Evolutionary conservation across 2,888 invertebrate species (phyloP).

Genomic region (Lutraria lutraria): DNA sequence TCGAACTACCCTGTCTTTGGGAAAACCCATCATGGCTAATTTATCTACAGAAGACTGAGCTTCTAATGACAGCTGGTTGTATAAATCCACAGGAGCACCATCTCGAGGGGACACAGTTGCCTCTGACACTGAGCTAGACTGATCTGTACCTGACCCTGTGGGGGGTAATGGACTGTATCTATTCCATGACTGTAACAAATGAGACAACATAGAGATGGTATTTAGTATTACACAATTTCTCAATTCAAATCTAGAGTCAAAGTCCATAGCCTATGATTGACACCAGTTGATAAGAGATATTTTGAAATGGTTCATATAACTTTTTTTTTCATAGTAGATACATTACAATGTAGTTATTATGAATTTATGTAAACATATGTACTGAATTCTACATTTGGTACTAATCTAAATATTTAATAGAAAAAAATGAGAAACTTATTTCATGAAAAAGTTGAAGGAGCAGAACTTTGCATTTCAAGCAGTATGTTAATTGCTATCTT

Average conservation of each 20-base stretch:
- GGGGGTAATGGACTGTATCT: conserved; percentile 79
- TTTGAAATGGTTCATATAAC: too few species aligned
- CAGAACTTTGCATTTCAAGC: background rate
- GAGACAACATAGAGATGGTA: background rate
- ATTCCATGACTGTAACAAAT: conserved; percentile 77
- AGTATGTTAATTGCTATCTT: background rate
- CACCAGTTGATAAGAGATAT: too few species aligned
- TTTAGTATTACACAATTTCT: too few species aligned
- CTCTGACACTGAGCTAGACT: conserved; percentile 62
- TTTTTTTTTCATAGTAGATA: too few species aligned
- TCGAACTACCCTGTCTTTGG: conserved; percentile 92
- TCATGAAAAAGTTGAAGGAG: background rate
- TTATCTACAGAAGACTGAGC: conserved; percentile 91
- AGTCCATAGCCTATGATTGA: too few species aligned
- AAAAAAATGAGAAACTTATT: too few species aligned
- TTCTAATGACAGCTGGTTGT: conserved; percentile 87
- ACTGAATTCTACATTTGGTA: too few species aligned
- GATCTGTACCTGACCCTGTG: conserved; percentile 36
- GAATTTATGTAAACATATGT: too few species aligned
- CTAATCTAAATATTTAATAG: too few species aligned
- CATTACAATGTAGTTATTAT: too few species aligned
- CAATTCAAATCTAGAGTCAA: too few species aligned
- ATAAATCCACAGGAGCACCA: conserved; percentile 67
- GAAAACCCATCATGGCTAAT: conserved; percentile 96
- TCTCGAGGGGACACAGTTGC: conserved; percentile 51